A percentile compares a stretch with the other conserved stretches of the same genome.
phyloP scores from a whole-genome alignment of 2,797 vertebrate species.

The Microhierax caerulescens region DNA sequence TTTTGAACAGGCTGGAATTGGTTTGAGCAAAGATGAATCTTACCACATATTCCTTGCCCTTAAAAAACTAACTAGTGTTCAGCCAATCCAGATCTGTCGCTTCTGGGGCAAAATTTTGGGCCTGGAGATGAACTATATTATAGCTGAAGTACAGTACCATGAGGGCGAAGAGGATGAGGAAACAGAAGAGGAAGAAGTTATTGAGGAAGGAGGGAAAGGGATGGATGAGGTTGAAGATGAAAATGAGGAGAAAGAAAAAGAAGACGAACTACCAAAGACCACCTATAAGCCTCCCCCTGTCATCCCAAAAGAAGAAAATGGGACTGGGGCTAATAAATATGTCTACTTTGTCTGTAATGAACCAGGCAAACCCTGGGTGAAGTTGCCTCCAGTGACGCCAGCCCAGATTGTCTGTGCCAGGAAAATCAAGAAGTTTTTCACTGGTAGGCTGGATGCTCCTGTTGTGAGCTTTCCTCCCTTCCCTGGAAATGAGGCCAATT shows the following conservation, averaged over 20 bases:
- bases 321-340: slow-evolving; percentile 87
- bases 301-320: slow-evolving; percentile 82
- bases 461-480: slow-evolving; percentile 91
- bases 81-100: slow-evolving; percentile 82
- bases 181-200: slow-evolving; percentile 55
- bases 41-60: slow-evolving; percentile 88
- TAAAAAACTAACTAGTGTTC: slow-evolving; percentile 82
- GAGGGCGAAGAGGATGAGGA: slow-evolving; percentile 74
- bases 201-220: slow-evolving; percentile 55
- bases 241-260: slow-evolving; percentile 61
- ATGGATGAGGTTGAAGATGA: slow-evolving; percentile 3
- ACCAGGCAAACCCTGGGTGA: slow-evolving; percentile 87
- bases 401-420: slow-evolving; percentile 87
- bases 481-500: slow-evolving; percentile 90
- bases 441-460: slow-evolving; percentile 83
- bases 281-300: slow-evolving; percentile 79
- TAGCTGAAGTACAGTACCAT: slow-evolving; percentile 78
- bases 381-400: slow-evolving; percentile 87
- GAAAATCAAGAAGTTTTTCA: slow-evolving; percentile 90
- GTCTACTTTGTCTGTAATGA: slow-evolving; percentile 91
- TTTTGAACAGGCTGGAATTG: slow-evolving; percentile 90
- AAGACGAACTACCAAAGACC: slow-evolving; percentile 72
- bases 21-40: slow-evolving; percentile 85
- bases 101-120: slow-evolving; percentile 96
- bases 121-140: slow-evolving; percentile 83